A percentile compares a stretch with the other conserved stretches of the same genome.
Conservation (phyloP, 2,888 invertebrate genomes). For the Leptinotarsa peninsularis region DNA sequence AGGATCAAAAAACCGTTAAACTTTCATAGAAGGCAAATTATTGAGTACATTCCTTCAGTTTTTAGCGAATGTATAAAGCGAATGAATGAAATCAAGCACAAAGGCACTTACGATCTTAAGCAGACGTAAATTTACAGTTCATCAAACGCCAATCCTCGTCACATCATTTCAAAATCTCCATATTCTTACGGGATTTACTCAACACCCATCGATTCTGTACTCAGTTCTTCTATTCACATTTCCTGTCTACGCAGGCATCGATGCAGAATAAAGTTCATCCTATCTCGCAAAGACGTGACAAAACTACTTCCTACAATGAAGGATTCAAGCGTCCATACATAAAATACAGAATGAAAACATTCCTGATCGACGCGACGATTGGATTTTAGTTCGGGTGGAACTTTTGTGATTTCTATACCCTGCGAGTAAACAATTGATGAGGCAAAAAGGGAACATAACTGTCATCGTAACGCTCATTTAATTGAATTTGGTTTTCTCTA, state of each 20-base stretch:
- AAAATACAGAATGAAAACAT: neutral
- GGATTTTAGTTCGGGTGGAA: neutral
- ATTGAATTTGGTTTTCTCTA: no score
- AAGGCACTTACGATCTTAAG: constrained; percentile 43
- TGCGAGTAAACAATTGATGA: neutral
- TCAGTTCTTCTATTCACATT: constrained; percentile 1
- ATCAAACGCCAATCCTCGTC: constrained; percentile 49
- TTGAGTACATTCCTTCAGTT: no score
- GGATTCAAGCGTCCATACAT: neutral
- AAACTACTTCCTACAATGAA: constrained; percentile 9
- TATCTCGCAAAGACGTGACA: constrained; percentile 3
- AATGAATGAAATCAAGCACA: neutral
- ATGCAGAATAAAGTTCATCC: constrained; percentile 16
- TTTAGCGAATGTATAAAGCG: neutral
- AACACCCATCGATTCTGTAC: constrained; percentile 48
- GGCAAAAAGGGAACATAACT: no score
- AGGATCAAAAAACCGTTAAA: no score
- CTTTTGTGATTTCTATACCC: neutral
- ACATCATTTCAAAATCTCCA: constrained; percentile 52
- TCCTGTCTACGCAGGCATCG: constrained; percentile 11
- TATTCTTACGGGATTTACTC: constrained; percentile 56
- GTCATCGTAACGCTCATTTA: no score
- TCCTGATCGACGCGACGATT: neutral
- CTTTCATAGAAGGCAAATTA: no score
- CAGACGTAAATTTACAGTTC: constrained; percentile 55